Percentiles rank a stretch among this genome's conserved stretches.
Evolutionary conservation across 2,797 vertebrate species (phyloP).

Genomic region (Phoebastria nigripes): DNA sequence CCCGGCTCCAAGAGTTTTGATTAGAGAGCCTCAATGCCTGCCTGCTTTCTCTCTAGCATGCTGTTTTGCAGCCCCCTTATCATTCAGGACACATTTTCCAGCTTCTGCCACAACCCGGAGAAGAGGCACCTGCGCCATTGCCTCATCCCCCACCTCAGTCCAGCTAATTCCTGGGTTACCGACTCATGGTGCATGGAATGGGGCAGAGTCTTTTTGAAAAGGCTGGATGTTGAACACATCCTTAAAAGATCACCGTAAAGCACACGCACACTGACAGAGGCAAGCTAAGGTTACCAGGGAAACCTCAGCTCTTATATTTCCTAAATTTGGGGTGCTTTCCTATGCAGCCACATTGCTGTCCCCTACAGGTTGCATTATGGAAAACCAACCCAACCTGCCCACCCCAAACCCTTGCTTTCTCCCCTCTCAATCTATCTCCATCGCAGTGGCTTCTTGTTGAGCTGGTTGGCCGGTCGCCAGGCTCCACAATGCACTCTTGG

Average conservation of each 20-base stretch:
- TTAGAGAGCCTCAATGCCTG: background rate
- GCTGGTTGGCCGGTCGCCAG: background rate
- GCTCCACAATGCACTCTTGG: background rate
- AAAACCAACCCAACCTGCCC: background rate
- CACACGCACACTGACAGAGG: fast-evolving
- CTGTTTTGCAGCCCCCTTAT: background rate
- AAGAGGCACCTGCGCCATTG: background rate
- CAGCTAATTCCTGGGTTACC: background rate
- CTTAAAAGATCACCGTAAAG: background rate
- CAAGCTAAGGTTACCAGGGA: background rate
- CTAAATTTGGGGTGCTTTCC: background rate
- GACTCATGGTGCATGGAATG: fast-evolving
- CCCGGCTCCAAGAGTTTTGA: fast-evolving
- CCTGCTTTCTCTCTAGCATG: fast-evolving
- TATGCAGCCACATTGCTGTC: background rate
- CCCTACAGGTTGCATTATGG: background rate
- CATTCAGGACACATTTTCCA: background rate
- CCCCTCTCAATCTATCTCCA: no score
- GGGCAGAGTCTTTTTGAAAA: background rate
- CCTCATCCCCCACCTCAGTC: no score
- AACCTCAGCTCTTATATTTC: background rate
- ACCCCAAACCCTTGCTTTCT: background rate
- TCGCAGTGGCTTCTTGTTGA: fast-evolving
- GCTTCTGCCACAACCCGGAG: background rate
- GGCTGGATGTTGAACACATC: no score